A percentile compares a stretch with the other conserved stretches of the same genome.
Conservation (phyloP, 2,797 vertebrate genomes). For the Amphiprion clarkii region DNA sequence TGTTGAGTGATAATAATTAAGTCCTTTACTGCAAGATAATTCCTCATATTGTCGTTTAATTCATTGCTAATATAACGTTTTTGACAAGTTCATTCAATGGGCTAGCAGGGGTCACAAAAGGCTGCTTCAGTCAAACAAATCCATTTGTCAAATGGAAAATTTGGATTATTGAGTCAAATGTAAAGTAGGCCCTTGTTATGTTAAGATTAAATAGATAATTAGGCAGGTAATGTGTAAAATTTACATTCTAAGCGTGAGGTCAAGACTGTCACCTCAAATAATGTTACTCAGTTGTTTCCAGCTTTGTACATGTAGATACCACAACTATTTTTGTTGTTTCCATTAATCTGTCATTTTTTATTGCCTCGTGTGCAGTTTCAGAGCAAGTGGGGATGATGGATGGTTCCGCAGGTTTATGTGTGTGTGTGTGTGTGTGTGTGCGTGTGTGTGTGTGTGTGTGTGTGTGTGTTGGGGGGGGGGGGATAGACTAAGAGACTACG, state of each 20-base stretch:
- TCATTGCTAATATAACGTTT: conserved; percentile 24
- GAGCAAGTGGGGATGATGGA: conserved; percentile 64
- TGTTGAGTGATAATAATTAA: conserved; percentile 1
- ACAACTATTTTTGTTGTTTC: conserved; percentile 53
- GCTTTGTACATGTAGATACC: conserved; percentile 33
- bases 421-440: neutral
- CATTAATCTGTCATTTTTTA: conserved; percentile 73
- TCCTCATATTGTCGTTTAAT: conserved; percentile 3
- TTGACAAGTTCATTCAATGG: neutral
- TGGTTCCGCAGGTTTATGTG: conserved; percentile 48
- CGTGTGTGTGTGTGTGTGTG: conserved; percentile 27
- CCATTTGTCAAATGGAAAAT: neutral
- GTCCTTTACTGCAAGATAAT: conserved; percentile 5
- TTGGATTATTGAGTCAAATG: neutral
- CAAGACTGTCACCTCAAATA: conserved; percentile 48
- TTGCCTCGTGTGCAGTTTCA: conserved; percentile 66
- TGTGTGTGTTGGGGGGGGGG: neutral
- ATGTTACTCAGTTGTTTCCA: conserved; percentile 45
- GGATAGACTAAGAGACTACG: conserved; percentile 44
- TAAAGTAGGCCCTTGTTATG: conserved; percentile 1
- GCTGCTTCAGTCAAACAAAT: neutral
- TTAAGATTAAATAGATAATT: conserved; percentile 6
- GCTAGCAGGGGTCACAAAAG: neutral
- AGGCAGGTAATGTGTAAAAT: conserved; percentile 3
- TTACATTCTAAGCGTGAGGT: no score